Conservation (phyloP, 2,888 invertebrate species). For the Ommatoiulus sabulosus region DNA sequence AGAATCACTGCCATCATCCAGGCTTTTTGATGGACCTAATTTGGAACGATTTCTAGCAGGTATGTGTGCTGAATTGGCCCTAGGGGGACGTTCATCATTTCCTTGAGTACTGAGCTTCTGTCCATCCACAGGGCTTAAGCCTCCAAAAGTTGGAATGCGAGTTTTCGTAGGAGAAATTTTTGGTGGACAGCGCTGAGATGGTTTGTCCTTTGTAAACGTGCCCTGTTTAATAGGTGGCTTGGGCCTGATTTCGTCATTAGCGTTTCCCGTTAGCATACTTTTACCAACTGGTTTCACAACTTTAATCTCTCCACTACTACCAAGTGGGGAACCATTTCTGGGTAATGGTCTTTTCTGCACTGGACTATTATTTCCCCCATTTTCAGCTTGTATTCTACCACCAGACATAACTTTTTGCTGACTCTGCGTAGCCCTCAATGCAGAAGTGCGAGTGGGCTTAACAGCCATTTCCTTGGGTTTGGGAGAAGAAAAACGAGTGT, state of each 20-base stretch:
- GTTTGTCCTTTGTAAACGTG: slow-evolving; percentile 88
- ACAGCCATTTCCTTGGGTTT: slow-evolving; percentile 61
- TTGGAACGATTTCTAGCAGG: not conserved
- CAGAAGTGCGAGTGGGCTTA: slow-evolving; percentile 64
- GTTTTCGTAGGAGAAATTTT: slow-evolving; percentile 60
- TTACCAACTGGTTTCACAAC: not conserved
- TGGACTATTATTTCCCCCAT: not conserved
- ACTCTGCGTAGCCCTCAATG: slow-evolving; percentile 63
- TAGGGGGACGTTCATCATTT: slow-evolving; percentile 45
- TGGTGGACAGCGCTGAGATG: slow-evolving; percentile 62
- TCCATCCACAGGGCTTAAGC: slow-evolving; percentile 46
- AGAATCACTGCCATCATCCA: slow-evolving; percentile 48
- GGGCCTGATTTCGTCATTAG: slow-evolving; percentile 65
- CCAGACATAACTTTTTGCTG: slow-evolving; percentile 57
- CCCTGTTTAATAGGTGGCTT: slow-evolving; percentile 82
- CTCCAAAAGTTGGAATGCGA: slow-evolving; percentile 60
- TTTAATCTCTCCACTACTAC: slow-evolving; percentile 63
- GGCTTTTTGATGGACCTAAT: slow-evolving; percentile 16
- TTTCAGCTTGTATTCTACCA: not conserved
- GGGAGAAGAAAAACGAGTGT: slow-evolving; percentile 61
- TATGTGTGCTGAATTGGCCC: not conserved
- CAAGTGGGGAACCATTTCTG: slow-evolving; percentile 54
- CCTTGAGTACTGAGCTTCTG: slow-evolving; percentile 1
- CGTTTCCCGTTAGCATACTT: not conserved
- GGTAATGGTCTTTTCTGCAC: not conserved